phyloP scores from a whole-genome alignment of 1,140 invertebrate genomes.

The Drosophila sulfurigaster region DNA sequence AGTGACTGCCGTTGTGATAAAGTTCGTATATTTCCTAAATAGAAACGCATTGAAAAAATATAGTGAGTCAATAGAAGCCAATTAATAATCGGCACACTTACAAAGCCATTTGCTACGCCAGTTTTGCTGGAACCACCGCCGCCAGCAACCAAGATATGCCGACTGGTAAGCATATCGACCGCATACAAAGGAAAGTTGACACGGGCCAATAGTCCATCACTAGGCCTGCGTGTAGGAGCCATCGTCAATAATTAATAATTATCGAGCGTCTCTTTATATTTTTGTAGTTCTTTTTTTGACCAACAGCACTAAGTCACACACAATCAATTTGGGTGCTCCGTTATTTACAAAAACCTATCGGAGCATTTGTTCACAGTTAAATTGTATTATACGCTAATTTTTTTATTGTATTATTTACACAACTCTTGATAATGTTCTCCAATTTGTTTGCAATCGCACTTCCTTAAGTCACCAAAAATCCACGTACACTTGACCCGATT shows the following conservation, averaged over 20 bases:
- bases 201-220: constrained; percentile 90
- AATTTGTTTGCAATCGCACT: too few relatives aligned
- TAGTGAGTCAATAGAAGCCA: constrained; percentile 16
- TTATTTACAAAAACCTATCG: too few relatives aligned
- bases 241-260: constrained; percentile 73
- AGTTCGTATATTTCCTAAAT: constrained; percentile 96
- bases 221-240: constrained; percentile 81
- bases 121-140: constrained; percentile 98
- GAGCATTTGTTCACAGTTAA: too few relatives aligned
- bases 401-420: too few relatives aligned
- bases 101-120: constrained; percentile 97
- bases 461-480: too few relatives aligned
- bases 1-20: constrained; percentile 91
- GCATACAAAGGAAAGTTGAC: constrained; percentile 97
- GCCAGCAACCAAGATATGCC: constrained; percentile 97
- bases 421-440: too few relatives aligned
- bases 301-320: constrained; percentile 35
- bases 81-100: constrained; percentile 86
- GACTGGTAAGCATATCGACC: constrained; percentile 94
- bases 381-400: too few relatives aligned
- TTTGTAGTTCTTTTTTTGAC: constrained; percentile 52
- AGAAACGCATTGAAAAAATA: constrained; percentile 7
- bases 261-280: constrained; percentile 36
- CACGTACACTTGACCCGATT: too few relatives aligned
- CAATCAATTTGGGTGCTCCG: constrained; percentile 22